These are phyloP conservation scores for Gymnothorax reevesii DNA, from an alignment of 2,797 vertebrate genomes.

Conservation along the genomic window DNA sequence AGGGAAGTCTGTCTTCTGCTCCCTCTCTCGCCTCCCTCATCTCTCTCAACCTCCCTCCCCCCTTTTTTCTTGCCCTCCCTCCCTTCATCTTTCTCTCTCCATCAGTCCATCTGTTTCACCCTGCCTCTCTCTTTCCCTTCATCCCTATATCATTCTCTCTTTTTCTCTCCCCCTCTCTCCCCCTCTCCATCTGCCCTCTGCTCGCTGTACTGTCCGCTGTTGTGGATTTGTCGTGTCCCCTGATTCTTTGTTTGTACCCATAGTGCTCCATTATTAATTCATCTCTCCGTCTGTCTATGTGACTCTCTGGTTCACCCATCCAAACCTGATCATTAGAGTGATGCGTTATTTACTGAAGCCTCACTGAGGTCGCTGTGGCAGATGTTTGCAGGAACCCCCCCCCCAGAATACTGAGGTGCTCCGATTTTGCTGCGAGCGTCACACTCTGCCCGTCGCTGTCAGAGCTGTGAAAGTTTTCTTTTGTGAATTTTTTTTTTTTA, in stretches of 20 bases:
- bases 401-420: not conserved
- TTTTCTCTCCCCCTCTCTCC: too few relatives aligned
- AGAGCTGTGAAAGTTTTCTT: not conserved
- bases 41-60: too few relatives aligned
- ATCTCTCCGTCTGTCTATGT: conserved; percentile 69
- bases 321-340: conserved; percentile 70
- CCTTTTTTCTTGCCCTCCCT: too few relatives aligned
- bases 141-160: too few relatives aligned
- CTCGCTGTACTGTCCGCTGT: conserved; percentile 44
- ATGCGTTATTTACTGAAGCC: conserved; percentile 72
- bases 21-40: too few relatives aligned
- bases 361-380: not conserved
- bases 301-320: conserved; percentile 64
- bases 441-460: not conserved
- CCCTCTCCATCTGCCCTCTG: not conserved
- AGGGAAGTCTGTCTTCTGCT: conserved; percentile 38
- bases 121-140: too few relatives aligned
- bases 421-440: not conserved
- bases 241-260: conserved; percentile 39
- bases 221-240: conserved; percentile 45
- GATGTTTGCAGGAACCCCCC: not conserved
- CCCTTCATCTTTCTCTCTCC: too few relatives aligned
- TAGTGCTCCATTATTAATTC: conserved; percentile 68
- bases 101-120: too few relatives aligned
- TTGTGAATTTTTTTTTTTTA: not conserved